Evolutionary conservation across 2,888 invertebrate species (phyloP), one percentile per base, ranked within the genome.

Genomic region (Salpingus planirostris): DNA sequence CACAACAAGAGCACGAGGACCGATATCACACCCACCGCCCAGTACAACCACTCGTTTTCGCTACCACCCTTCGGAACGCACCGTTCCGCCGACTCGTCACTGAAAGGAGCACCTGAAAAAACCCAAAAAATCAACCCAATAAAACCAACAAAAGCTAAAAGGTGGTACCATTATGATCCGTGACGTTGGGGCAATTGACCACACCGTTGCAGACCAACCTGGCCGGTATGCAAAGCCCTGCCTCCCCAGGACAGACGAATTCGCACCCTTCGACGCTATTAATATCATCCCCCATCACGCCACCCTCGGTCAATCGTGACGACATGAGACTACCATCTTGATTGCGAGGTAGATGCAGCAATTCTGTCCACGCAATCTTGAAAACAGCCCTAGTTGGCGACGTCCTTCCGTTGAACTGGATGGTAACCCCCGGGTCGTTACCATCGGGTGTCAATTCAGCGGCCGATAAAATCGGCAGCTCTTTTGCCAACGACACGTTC

Each of bases 341-440:
- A 61, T 88, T 88, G 45, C 87, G 75, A 0, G 89, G 89, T 47
- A 90, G 66, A 60, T 89, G 89, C 55, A 80, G 87, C 22, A 90
- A 69, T 48, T 90, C 90, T 2, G 89, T 90, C 90, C 90, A 91
- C 8, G 84, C 86, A 18, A 91, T 79, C 57, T 88, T 87, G 56
- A 91, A 90, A 7, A 86, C 80, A 6, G 88, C 86, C 36, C 84
- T 70, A 0, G 88, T 85, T 0, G 89, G 86, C 0, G 76, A 71
- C 42, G 84, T 82, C 0, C 82, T 76, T 22, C 84, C 83, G 1
- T 50, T 79, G 39, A 81, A 81, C 31, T 80, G 80, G 21, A 48
- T 44, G 2, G 46, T 46, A 4, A 46, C 36, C 24, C 34, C 31
- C 2, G 40, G 36, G 50, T 74, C 66, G 48, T 68, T 68, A 30